These are phyloP conservation scores for Cyprinodon tularosa DNA, from an alignment of 2,113 vertebrate species.

Conservation along the genomic window DNA sequence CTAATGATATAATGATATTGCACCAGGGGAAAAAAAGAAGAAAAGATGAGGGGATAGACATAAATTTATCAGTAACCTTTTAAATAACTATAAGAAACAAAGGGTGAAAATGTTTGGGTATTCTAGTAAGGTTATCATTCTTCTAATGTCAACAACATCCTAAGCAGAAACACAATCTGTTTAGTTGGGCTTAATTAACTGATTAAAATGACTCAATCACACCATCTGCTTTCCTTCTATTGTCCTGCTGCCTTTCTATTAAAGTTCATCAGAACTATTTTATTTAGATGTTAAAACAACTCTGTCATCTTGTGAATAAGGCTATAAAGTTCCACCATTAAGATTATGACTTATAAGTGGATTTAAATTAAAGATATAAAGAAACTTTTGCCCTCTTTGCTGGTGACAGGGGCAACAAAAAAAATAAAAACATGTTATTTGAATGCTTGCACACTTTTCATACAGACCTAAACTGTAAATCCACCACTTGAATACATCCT, in stretches of 20 bases:
- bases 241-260: neutral
- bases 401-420: neutral
- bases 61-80: neutral
- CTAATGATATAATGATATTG: neutral
- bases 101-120: too few species aligned
- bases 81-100: neutral
- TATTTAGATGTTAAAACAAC: neutral
- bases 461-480: slow-evolving; percentile 14
- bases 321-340: neutral
- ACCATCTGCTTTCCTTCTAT: neutral
- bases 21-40: neutral
- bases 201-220: neutral
- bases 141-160: neutral
- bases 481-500: neutral
- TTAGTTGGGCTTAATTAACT: neutral
- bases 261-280: neutral
- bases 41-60: neutral
- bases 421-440: neutral
- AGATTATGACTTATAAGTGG: neutral
- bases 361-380: neutral
- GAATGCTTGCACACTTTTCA: neutral
- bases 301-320: neutral
- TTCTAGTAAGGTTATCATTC: neutral
- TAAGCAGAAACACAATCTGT: neutral
- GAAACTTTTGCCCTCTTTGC: neutral